Evolutionary conservation across 2,113 vertebrate genomes (phyloP).

Genomic region (Sander lucioperca): DNA sequence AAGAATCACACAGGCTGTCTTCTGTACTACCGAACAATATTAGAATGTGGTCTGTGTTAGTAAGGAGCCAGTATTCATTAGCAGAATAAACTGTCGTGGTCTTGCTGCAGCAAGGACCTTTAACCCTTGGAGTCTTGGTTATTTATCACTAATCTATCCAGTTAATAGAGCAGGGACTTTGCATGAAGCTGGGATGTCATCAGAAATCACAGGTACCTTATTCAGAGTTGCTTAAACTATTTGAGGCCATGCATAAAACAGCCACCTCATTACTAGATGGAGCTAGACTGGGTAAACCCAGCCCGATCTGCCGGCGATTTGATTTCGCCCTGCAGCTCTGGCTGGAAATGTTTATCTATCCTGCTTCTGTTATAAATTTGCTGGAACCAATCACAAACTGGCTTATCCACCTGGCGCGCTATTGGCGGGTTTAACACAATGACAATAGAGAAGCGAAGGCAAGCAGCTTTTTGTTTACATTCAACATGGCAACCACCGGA

Average conservation of each 20-base stretch:
- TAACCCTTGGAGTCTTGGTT: constrained; percentile 34
- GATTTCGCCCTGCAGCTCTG: too few relatives aligned
- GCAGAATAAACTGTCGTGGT: constrained; percentile 20
- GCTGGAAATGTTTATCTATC: too few relatives aligned
- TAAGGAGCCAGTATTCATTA: constrained; percentile 37
- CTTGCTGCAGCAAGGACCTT: constrained; percentile 21
- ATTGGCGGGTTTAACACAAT: too few relatives aligned
- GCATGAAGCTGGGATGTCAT: constrained; percentile 7
- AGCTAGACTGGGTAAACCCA: too few relatives aligned
- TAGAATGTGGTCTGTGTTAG: constrained; percentile 6
- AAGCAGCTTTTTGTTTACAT: too few relatives aligned
- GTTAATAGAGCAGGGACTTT: constrained; percentile 26
- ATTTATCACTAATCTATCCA: constrained; percentile 48
- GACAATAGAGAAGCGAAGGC: too few relatives aligned
- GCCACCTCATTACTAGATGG: not conserved
- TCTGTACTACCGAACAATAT: constrained; percentile 13
- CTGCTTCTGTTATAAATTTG: too few relatives aligned
- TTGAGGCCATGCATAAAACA: constrained; percentile 8
- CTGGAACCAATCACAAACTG: too few relatives aligned
- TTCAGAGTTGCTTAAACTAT: constrained; percentile 13
- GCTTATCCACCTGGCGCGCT: too few relatives aligned
- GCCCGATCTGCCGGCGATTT: too few relatives aligned
- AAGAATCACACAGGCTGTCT: constrained; percentile 15
- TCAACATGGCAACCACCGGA: too few relatives aligned
- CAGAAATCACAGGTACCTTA: constrained; percentile 11